Base-by-base conservation (phyloP, 2,113 vertebrate genomes). In the Chascanopsetta lugubris region DNA sequence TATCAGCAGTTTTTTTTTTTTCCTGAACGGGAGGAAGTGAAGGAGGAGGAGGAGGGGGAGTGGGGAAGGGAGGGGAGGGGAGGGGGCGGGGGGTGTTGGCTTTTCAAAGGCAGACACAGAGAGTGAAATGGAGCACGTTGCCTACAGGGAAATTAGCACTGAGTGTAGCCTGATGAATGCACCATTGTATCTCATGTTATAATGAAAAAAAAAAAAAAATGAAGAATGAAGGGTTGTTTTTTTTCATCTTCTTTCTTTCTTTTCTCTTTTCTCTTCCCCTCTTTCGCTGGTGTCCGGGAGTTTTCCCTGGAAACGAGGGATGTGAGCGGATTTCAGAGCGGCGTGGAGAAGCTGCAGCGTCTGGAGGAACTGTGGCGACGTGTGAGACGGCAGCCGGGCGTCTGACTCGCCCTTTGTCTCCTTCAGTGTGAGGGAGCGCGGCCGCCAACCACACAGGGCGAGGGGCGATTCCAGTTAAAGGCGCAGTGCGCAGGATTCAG, bases 141-240 rank as follows among this genome's bases (percentile, higher is more conserved):
- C 89, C 89, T 88, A 85, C 85, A 89, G 90, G 90, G 85, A 90
- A 92, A 92, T 91, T 90, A 91, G 88, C 79, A 75, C 66, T 69
- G 86, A 89, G 85, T 79, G 87, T 82, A 70, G 79, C 64, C 73
- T 80, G 75, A 86, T 89, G 85, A 91, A 91, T 90, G 88, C 84
- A 76, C 85, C 71, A 90, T 87, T 91, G 88, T 91, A 79, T 91
- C 77, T 77, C n/a, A 63, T 75, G 80, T 43, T 80, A 75, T 76
- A 69, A 85, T 71, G 70, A 77, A 61, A 56, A 61, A 78, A 69
- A 85, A 69, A 68, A 77, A 61, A 56, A 61, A 78, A 77, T 42
- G 30, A 57, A 71, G 55, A 73, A 69, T 72, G 47, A 66, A 60
- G 22, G 36, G 51, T 63, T 73, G 64, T 73, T 66, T 43, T 51